phyloP scores from a whole-genome alignment of 2,113 vertebrate genomes.

The Corythaixoides concolor region DNA sequence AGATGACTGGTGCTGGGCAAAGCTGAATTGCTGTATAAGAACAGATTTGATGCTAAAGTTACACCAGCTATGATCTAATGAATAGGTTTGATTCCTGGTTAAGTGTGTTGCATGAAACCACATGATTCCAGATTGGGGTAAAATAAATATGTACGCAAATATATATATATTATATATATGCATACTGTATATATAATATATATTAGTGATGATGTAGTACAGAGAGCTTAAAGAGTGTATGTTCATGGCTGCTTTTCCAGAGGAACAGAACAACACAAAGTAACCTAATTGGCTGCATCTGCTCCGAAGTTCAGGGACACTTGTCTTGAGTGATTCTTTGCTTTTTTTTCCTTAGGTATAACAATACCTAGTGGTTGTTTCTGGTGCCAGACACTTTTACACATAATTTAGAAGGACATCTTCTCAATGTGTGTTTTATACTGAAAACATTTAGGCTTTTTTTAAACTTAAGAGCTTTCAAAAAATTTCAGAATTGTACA shows the following conservation, averaged over 20 bases:
- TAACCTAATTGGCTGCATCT: constrained; percentile 10
- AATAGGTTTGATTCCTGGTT: constrained; percentile 27
- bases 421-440: constrained; percentile 67
- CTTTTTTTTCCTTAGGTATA: constrained; percentile 29
- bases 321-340: constrained; percentile 18
- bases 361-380: constrained; percentile 36
- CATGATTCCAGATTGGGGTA: constrained; percentile 24
- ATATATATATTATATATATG: constrained; percentile 13
- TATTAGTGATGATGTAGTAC: constrained; percentile 12
- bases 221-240: neutral
- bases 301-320: constrained; percentile 45
- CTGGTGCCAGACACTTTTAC: constrained; percentile 68
- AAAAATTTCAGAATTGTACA: constrained; percentile 37
- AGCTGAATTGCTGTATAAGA: neutral
- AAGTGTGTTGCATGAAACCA: constrained; percentile 46
- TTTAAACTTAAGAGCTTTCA: constrained; percentile 57
- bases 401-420: constrained; percentile 27
- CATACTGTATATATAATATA: constrained; percentile 42
- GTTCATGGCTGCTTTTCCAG: neutral
- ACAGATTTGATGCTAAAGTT: constrained; percentile 25
- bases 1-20: constrained; percentile 10
- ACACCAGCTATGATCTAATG: constrained; percentile 56
- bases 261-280: constrained; percentile 9
- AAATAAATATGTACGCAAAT: neutral
- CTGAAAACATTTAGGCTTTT: constrained; percentile 40